Evolutionary conservation across 2,797 vertebrate genomes (phyloP).

Genomic region (Bryconaethiops microstoma): DNA sequence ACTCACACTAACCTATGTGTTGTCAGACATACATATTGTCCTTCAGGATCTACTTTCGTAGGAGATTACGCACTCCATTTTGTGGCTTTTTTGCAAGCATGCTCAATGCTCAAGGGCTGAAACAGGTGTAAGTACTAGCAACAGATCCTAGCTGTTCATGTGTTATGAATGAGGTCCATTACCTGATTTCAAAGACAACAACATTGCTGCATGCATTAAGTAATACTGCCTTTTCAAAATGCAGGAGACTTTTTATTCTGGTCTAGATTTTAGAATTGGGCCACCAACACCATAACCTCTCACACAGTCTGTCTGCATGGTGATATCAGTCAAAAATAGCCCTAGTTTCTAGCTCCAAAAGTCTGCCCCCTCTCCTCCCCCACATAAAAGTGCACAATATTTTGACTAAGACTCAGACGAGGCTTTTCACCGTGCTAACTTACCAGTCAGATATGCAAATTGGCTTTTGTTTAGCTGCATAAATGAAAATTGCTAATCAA

Average conservation of each 20-base stretch:
- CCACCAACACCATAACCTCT: conserved; percentile 44
- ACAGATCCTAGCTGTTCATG: not conserved
- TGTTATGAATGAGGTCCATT: conserved; percentile 11
- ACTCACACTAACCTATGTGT: not conserved
- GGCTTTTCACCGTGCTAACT: conserved; percentile 50
- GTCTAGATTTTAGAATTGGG: conserved; percentile 45
- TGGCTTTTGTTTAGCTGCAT: conserved; percentile 87
- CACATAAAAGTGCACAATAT: conserved; percentile 36
- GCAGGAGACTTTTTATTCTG: conserved; percentile 25
- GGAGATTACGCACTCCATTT: not conserved
- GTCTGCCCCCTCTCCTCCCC: conserved; percentile 10
- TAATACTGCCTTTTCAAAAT: conserved; percentile 43
- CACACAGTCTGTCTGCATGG: conserved; percentile 41
- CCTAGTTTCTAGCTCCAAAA: conserved; percentile 28
- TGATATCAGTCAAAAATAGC: conserved; percentile 48
- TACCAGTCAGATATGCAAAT: conserved; percentile 78
- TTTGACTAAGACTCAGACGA: conserved; percentile 36
- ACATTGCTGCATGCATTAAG: conserved; percentile 16
- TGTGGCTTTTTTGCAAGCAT: conserved; percentile 3
- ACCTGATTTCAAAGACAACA: conserved; percentile 17
- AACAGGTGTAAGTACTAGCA: not conserved
- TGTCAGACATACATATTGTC: not conserved
- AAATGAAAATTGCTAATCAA: conserved; percentile 91
- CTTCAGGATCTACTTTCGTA: not conserved
- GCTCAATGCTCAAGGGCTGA: not conserved